Conservation (phyloP, 2,888 invertebrate species). For the Thelaira solivaga region DNA sequence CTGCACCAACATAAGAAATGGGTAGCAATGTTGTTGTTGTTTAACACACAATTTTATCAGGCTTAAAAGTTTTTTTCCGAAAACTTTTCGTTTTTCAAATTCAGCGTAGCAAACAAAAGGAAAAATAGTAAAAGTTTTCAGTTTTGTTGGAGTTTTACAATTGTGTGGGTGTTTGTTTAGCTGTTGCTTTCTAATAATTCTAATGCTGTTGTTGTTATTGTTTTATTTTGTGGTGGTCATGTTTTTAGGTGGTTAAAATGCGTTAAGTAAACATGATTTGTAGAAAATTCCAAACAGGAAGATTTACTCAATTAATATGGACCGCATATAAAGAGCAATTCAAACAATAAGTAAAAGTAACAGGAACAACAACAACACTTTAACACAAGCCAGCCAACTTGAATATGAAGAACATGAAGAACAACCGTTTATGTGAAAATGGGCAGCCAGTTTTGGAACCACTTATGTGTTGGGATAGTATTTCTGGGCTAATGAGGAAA, state of each 20-base stretch:
- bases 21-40: neutral
- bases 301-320: conserved; percentile 58
- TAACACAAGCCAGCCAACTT: neutral
- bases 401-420: neutral
- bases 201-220: neutral
- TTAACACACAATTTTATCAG: conserved; percentile 22
- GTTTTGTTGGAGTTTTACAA: neutral
- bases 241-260: conserved; percentile 54
- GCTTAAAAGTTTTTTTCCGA: no score
- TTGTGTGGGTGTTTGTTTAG: neutral
- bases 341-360: conserved; percentile 15
- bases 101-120: no score
- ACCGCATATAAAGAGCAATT: conserved; percentile 46
- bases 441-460: no score
- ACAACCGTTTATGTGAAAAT: conserved; percentile 18
- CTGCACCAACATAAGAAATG: conserved; percentile 4
- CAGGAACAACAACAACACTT: conserved; percentile 7
- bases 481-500: no score
- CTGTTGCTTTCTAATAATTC: neutral
- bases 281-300: conserved; percentile 48
- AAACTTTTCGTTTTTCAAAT: no score
- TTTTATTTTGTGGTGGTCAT: conserved; percentile 42
- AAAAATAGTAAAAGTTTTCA: no score
- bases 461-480: no score
- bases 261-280: conserved; percentile 54